Conservation (phyloP, 2,797 vertebrate genomes). For the Melanogrammus aeglefinus region DNA sequence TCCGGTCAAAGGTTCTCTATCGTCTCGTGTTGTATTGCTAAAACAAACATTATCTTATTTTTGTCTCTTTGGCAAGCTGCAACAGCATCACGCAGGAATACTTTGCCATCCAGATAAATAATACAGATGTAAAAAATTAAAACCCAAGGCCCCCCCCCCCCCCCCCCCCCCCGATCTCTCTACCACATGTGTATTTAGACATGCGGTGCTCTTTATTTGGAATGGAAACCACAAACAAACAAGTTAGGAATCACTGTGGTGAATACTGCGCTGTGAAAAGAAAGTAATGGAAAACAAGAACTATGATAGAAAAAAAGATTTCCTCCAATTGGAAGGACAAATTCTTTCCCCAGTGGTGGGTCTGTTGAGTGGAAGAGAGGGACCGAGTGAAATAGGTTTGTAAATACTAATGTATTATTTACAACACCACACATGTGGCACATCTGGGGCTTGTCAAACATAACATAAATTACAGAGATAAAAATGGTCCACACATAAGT, state of each 20-base stretch:
- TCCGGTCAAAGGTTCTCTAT: not conserved
- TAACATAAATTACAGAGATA: not conserved
- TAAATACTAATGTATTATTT: not conserved
- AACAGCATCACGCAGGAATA: too few relatives aligned
- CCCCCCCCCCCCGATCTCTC: too few relatives aligned
- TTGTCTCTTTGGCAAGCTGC: too few relatives aligned
- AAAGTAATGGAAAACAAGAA: not conserved
- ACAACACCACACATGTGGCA: not conserved
- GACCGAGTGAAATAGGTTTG: not conserved
- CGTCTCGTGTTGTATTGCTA: not conserved
- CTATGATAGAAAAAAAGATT: not conserved
- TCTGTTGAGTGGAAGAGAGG: not conserved
- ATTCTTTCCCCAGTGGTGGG: not conserved
- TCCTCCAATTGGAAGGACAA: not conserved
- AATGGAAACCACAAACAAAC: not conserved
- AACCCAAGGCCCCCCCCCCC: too few relatives aligned
- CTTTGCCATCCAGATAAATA: too few relatives aligned
- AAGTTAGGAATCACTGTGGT: not conserved
- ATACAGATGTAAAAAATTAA: too few relatives aligned
- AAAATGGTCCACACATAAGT: not conserved
- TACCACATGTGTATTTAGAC: too few relatives aligned
- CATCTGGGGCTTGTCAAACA: not conserved
- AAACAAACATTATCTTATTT: too few relatives aligned
- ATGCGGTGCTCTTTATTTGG: not conserved
- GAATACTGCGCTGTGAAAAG: not conserved